phyloP scores from a whole-genome alignment of 2,888 invertebrate genomes.

The Spisula subtruncata region DNA sequence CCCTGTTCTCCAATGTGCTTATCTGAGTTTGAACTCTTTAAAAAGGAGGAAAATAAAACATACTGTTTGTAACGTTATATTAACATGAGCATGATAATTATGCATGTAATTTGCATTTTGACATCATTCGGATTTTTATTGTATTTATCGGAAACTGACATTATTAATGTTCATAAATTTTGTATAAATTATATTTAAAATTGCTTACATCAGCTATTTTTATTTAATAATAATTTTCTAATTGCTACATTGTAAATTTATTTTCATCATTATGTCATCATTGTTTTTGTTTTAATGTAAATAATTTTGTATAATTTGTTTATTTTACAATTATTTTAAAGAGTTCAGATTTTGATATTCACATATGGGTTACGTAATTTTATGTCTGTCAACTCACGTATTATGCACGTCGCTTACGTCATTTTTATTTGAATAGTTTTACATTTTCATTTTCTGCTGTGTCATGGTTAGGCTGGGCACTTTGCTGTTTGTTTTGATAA shows the following conservation, averaged over 20 bases:
- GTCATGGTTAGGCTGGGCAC: neutral
- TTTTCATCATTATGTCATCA: neutral
- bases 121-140: neutral
- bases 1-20: neutral
- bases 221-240: neutral
- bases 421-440: neutral
- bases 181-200: neutral
- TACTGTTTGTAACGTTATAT: constrained; percentile 7
- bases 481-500: too few relatives aligned
- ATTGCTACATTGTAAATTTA: neutral
- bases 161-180: neutral
- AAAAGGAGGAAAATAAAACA: neutral
- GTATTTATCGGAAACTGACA: neutral
- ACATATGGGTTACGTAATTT: neutral
- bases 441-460: neutral
- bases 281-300: neutral
- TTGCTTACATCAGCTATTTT: neutral
- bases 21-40: constrained; percentile 11
- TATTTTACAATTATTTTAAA: constrained; percentile 14
- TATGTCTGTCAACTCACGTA: constrained; percentile 13
- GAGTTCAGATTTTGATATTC: constrained; percentile 37
- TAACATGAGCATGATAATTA: neutral
- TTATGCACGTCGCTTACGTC: neutral
- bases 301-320: neutral
- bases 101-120: constrained; percentile 26